Percentiles rank a stretch among this genome's conserved stretches.
Evolutionary conservation across 2,797 vertebrate species (phyloP).

Genomic region (Notolabrus celidotus): DNA sequence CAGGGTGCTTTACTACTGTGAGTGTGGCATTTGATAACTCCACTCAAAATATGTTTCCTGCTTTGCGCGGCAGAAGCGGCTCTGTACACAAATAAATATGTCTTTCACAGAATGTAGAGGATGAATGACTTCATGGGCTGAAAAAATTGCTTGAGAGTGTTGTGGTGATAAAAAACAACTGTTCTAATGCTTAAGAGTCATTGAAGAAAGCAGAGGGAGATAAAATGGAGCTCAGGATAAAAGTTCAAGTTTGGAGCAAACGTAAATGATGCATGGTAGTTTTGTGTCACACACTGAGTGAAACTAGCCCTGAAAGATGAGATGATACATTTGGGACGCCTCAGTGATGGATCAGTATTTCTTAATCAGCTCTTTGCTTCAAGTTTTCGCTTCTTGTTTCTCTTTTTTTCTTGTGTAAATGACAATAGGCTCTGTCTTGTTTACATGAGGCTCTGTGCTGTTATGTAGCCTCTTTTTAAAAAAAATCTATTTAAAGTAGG

Average conservation of each 20-base stretch:
- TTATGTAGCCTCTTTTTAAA: slow-evolving; percentile 18
- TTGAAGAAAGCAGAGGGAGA: slow-evolving; percentile 2
- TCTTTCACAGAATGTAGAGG: slow-evolving; percentile 14
- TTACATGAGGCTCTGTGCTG: neutral
- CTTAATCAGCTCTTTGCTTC: slow-evolving; percentile 22
- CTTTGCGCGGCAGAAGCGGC: slow-evolving; percentile 11
- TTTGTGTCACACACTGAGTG: slow-evolving; percentile 6
- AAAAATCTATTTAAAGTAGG: slow-evolving; percentile 53
- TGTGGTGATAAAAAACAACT: too few relatives aligned
- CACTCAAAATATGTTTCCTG: slow-evolving; percentile 35
- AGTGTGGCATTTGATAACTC: slow-evolving; percentile 47
- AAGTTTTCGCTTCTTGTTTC: neutral
- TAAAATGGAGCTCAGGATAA: neutral
- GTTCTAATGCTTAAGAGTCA: neutral
- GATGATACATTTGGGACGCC: neutral
- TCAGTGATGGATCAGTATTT: neutral
- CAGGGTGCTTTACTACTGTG: slow-evolving; percentile 25
- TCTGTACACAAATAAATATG: slow-evolving; percentile 28
- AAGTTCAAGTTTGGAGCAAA: slow-evolving; percentile 4
- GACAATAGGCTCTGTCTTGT: slow-evolving; percentile 25
- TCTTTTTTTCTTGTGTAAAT: slow-evolving; percentile 30
- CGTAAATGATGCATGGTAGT: neutral
- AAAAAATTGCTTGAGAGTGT: neutral
- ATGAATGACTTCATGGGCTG: slow-evolving; percentile 14
- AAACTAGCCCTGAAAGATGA: neutral